phyloP scores from a whole-genome alignment of 1,140 invertebrate species.

The Nomia melanderi region DNA sequence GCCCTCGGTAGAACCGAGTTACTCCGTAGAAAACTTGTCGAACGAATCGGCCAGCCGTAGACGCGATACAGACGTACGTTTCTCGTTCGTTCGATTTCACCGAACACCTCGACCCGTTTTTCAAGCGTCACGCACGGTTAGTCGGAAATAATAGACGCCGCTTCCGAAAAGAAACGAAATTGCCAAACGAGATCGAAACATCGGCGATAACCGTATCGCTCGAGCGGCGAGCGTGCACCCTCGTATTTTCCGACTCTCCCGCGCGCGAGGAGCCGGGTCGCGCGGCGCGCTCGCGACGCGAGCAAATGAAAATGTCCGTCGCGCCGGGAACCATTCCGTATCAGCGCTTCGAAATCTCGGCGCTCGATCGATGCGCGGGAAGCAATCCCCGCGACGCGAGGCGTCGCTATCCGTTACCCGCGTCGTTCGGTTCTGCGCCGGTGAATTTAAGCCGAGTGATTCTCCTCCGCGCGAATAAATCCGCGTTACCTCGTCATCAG shows the following conservation, averaged over 20 bases:
- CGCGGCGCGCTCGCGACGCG: too few species aligned
- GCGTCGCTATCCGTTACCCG: constrained; percentile 7
- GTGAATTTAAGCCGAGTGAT: constrained; percentile 9
- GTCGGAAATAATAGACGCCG: not conserved
- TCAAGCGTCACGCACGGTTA: not conserved
- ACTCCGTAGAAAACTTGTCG: too few species aligned
- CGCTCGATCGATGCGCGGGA: not conserved
- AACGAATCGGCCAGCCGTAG: too few species aligned
- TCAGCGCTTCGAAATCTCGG: constrained; percentile 3
- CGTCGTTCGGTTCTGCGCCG: not conserved
- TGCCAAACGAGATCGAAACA: not conserved
- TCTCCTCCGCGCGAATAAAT: not conserved
- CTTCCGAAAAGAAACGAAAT: not conserved
- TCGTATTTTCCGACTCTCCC: not conserved
- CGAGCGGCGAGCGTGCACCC: not conserved
- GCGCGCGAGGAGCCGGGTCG: not conserved
- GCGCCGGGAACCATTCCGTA: not conserved
- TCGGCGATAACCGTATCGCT: not conserved
- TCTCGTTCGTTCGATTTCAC: not conserved
- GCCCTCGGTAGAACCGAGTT: too few species aligned
- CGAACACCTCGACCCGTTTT: not conserved
- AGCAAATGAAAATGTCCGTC: not conserved
- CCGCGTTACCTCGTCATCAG: constrained; percentile 22
- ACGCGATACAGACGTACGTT: too few species aligned
- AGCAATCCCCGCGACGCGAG: not conserved